Evolutionary conservation across 2,888 invertebrate species (phyloP).

Genomic region (Tetropium fuscum): DNA sequence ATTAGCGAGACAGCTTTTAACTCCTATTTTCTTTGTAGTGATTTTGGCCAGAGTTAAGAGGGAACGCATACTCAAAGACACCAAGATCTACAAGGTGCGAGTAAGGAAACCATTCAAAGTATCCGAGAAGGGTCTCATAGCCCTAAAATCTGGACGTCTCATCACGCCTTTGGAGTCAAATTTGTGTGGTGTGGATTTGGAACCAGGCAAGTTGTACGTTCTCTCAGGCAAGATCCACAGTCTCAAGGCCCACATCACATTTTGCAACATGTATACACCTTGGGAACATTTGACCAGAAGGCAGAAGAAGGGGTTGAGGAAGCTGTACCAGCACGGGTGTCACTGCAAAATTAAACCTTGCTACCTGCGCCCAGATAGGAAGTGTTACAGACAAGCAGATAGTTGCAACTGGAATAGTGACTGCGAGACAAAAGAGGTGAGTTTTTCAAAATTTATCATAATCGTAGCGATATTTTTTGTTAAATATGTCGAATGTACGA

Average conservation of each 20-base stretch:
- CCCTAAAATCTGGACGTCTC: conserved; percentile 76
- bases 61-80: conserved; percentile 53
- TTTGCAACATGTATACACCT: conserved; percentile 76
- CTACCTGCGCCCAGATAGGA: conserved; percentile 25
- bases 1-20: too few species aligned
- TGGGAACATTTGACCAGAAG: conserved; percentile 80
- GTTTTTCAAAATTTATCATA: conserved; percentile 18
- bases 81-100: conserved; percentile 78
- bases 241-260: conserved; percentile 71
- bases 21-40: conserved; percentile 67
- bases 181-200: conserved; percentile 76
- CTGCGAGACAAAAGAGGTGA: conserved; percentile 52
- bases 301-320: conserved; percentile 83
- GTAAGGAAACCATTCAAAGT: conserved; percentile 77
- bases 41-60: conserved; percentile 75
- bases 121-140: conserved; percentile 74
- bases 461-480: background rate
- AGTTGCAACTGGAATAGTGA: conserved; percentile 55
- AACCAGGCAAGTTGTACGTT: conserved; percentile 68
- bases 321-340: conserved; percentile 73
- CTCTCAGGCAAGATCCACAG: conserved; percentile 65
- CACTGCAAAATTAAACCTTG: conserved; percentile 45
- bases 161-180: conserved; percentile 71
- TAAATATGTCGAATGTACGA: background rate
- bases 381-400: conserved; percentile 52